These are phyloP conservation scores for Myotis vivesi DNA, from an alignment of 2,797 vertebrate genomes.

Conservation along the genomic window DNA sequence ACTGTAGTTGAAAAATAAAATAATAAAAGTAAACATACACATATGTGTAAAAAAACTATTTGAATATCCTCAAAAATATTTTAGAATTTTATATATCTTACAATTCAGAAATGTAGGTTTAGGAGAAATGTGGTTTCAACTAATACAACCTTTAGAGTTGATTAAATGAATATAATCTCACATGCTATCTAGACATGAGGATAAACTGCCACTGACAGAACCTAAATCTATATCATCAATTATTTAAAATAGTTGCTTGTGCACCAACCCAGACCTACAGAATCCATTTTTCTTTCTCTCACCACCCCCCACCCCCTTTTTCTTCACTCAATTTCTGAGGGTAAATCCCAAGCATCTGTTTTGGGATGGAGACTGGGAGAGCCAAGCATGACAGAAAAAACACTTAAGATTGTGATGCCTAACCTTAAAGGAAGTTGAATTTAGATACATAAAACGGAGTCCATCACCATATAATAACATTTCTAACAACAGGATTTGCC, in stretches of 20 bases:
- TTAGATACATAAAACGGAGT: conserved; percentile 1
- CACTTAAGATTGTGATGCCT: not conserved
- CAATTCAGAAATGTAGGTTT: not conserved
- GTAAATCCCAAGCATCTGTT: not conserved
- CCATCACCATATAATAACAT: not conserved
- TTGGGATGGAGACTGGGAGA: too few species aligned
- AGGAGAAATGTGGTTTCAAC: not conserved
- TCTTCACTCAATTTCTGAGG: not conserved
- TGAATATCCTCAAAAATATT: not conserved
- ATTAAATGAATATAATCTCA: not conserved
- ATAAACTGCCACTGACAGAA: not conserved
- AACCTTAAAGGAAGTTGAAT: not conserved
- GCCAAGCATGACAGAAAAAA: not conserved
- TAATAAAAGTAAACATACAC: too few species aligned
- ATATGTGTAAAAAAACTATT: not conserved
- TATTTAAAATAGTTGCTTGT: not conserved
- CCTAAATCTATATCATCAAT: not conserved
- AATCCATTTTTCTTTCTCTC: not conserved
- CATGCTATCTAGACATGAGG: not conserved
- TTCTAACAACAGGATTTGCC: not conserved
- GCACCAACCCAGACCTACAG: not conserved
- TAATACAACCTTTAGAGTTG: not conserved
- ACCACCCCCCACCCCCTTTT: not conserved
- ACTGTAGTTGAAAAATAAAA: too few species aligned
- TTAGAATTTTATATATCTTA: conserved; percentile 12